Base-by-base conservation (phyloP, 1,140 invertebrate genomes). In the Euglossa dilemma region DNA sequence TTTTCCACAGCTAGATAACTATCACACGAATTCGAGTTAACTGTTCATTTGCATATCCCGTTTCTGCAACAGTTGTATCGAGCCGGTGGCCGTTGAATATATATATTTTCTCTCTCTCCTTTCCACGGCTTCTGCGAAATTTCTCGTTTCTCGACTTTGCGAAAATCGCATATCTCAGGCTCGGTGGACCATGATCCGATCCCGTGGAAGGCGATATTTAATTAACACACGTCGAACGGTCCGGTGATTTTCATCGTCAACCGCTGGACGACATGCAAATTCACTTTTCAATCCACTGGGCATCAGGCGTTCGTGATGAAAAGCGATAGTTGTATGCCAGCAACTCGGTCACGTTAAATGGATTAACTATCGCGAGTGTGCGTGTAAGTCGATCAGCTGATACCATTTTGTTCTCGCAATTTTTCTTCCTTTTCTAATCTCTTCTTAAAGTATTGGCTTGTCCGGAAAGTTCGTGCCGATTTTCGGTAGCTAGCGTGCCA, bases 21-120 rank as follows among this genome's bases (percentile, higher is more conserved):
- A 56, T 75, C 83, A 81, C n/a, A n/a, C 57, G 43, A 20, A 69
- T 67, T 70, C 69, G 54, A 80, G 63, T 85, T 87, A 89, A 89
- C 86, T 87, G 87, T 89, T 83, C 75, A 89, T 89, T 89, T 88
- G 84, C 86, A 85, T 87, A 89, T 89, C 87, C 87, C 87, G 87
- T 88, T 88, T 76, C 86, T 71, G 86, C 74, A 82, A 80, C 75
- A 81, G 86, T 80, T 87, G 73, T 87, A 87, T 79, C 63, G 50
- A 43, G 56, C 70, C 67, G 45, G 79, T 28, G 20, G 56, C 57
- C n/a, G n/a, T n/a, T n/a, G n/a, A n/a, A n/a, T n/a, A n/a, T 18
- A 87, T 80, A 36, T 23, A 47, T 52, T 71, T 52, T 47, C 12
- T 18, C 25, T n/a, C n/a, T 43, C 9, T 45, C 7, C 12, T 47